A percentile compares a stretch with the other conserved stretches of the same genome.
These are phyloP conservation scores for Sphecodes monilicornis DNA, from an alignment of 2,888 invertebrate genomes.

Conservation along the genomic window DNA sequence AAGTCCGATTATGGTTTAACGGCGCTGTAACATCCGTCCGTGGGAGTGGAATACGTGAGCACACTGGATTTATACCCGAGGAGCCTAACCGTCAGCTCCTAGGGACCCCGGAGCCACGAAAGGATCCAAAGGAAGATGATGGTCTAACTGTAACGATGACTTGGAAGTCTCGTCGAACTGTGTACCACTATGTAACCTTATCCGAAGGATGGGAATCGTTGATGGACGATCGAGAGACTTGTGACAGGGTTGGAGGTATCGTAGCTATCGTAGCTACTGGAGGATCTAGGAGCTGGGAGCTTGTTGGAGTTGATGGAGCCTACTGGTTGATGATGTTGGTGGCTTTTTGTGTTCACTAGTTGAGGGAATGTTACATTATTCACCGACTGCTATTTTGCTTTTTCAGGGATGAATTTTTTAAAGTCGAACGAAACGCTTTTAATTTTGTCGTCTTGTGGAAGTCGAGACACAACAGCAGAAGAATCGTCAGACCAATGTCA, in stretches of 20 bases:
- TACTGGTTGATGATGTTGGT: neutral
- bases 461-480: no score
- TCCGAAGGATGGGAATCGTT: neutral
- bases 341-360: neutral
- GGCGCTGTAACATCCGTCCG: constrained; percentile 87
- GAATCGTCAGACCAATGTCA: no score
- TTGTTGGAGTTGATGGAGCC: neutral
- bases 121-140: neutral
- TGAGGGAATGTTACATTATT: no score
- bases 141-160: neutral
- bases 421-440: no score
- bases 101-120: neutral
- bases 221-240: neutral
- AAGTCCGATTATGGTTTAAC: constrained; percentile 96
- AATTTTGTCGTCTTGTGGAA: no score
- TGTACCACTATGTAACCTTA: neutral
- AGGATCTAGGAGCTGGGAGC: neutral
- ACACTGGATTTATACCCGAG: neutral
- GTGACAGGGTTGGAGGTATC: neutral
- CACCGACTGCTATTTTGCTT: no score
- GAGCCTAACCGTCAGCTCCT: constrained; percentile 1
- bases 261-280: neutral
- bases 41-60: constrained; percentile 1
- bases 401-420: no score
- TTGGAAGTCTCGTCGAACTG: neutral